Conservation (phyloP, 2,888 invertebrate species). For the Pyrochroa serraticornis region DNA sequence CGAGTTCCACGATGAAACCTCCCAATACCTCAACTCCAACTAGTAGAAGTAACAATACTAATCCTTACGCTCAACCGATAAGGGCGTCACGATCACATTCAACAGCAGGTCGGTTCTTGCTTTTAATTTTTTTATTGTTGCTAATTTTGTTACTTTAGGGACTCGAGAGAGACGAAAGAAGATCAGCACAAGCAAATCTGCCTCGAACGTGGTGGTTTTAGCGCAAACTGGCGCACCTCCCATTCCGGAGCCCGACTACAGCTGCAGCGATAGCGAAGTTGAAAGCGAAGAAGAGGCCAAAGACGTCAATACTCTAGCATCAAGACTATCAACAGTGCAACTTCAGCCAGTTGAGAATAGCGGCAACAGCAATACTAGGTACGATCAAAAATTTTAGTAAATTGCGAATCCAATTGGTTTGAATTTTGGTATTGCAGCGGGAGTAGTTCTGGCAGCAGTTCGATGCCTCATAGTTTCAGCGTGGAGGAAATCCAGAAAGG, state of each 20-base stretch:
- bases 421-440: slow-evolving; percentile 15
- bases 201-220: slow-evolving; percentile 51
- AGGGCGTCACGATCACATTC: slow-evolving; percentile 57
- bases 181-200: slow-evolving; percentile 54
- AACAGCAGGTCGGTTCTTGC: slow-evolving; percentile 41
- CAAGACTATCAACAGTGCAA: slow-evolving; percentile 53
- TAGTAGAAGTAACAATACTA: slow-evolving; percentile 44
- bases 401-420: slow-evolving; percentile 6
- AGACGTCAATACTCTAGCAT: slow-evolving; percentile 62
- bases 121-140: background rate
- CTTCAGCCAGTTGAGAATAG: slow-evolving; percentile 69
- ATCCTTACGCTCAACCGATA: slow-evolving; percentile 67
- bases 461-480: slow-evolving; percentile 83
- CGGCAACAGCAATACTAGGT: slow-evolving; percentile 78
- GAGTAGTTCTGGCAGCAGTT: slow-evolving; percentile 73
- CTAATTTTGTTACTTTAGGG: slow-evolving; percentile 28
- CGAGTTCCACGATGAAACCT: slow-evolving; percentile 59
- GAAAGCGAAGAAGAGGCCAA: slow-evolving; percentile 60
- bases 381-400: slow-evolving; percentile 33
- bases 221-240: slow-evolving; percentile 64
- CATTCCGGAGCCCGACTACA: slow-evolving; percentile 93
- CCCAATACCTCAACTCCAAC: slow-evolving; percentile 56
- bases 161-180: slow-evolving; percentile 56
- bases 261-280: slow-evolving; percentile 84
- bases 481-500: slow-evolving; percentile 90